Evolutionary conservation across 2,888 invertebrate genomes (phyloP).

Genomic region (Agrotis clavis): DNA sequence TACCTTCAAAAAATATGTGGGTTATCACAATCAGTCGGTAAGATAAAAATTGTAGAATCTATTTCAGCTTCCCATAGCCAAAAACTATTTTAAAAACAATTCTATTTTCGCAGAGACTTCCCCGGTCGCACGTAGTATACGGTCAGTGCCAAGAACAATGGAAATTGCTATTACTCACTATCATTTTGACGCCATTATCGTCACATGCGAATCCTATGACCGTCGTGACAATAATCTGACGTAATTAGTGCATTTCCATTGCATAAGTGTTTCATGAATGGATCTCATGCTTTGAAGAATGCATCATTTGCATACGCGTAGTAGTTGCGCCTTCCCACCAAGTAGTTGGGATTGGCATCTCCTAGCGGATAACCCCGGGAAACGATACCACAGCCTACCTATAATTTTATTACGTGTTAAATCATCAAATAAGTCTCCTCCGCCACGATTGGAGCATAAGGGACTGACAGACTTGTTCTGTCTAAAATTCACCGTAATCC

Average conservation of each 20-base stretch:
- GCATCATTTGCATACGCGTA: neutral
- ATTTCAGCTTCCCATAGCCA: slow-evolving; percentile 1
- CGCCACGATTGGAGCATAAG: no score
- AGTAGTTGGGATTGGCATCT: no score
- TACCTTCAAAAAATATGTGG: no score
- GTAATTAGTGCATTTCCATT: slow-evolving; percentile 28
- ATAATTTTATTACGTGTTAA: no score
- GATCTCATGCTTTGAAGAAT: neutral
- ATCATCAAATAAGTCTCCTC: no score
- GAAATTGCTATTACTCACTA: slow-evolving; percentile 40
- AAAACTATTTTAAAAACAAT: neutral
- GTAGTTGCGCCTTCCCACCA: no score
- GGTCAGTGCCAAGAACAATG: slow-evolving; percentile 41
- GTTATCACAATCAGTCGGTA: neutral
- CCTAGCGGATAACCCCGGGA: no score
- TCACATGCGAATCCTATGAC: slow-evolving; percentile 35
- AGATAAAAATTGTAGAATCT: neutral
- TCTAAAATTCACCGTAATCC: no score
- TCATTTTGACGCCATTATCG: slow-evolving; percentile 45
- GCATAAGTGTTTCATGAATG: slow-evolving; percentile 39
- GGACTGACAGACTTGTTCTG: no score
- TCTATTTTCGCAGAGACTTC: slow-evolving; percentile 25
- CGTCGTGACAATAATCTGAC: slow-evolving; percentile 4
- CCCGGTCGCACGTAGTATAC: slow-evolving; percentile 14
- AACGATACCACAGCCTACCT: no score